Percentiles rank a stretch among this genome's conserved stretches.
Evolutionary conservation across 2,113 vertebrate genomes (phyloP).

Genomic region (Pao palembangensis): DNA sequence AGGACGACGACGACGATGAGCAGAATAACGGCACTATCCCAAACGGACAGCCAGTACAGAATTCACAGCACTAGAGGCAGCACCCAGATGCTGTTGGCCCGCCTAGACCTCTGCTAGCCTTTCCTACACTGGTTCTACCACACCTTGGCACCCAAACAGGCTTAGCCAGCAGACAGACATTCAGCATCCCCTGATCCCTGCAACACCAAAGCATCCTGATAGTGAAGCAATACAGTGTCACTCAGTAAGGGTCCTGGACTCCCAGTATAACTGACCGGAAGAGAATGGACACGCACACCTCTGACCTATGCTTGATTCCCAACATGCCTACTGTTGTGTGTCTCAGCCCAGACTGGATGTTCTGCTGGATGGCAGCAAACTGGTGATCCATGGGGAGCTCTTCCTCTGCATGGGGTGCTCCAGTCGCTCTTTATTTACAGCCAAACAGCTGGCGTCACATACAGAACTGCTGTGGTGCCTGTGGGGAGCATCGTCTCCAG

Average conservation of each 20-base stretch:
- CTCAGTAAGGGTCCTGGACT: slow-evolving; percentile 17
- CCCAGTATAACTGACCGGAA: slow-evolving; percentile 13
- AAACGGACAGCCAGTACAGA: slow-evolving; percentile 67
- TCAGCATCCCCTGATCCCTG: slow-evolving; percentile 11
- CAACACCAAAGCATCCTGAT: slow-evolving; percentile 46
- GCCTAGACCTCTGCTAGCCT: slow-evolving; percentile 1
- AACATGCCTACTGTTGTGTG: slow-evolving; percentile 18
- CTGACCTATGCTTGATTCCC: slow-evolving; percentile 4
- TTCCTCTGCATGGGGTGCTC: slow-evolving; percentile 23
- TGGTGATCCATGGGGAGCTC: slow-evolving; percentile 37
- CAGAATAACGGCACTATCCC: slow-evolving; percentile 71
- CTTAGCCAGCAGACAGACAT: slow-evolving; percentile 22
- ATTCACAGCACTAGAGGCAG: slow-evolving; percentile 66
- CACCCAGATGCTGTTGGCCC: background rate
- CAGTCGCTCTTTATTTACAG: slow-evolving; percentile 25
- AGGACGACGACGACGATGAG: slow-evolving; percentile 71
- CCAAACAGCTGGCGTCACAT: slow-evolving; percentile 49
- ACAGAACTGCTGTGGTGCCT: slow-evolving; percentile 50
- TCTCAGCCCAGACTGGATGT: slow-evolving; percentile 27
- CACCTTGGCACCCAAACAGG: slow-evolving; percentile 40
- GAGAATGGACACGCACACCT: slow-evolving; percentile 15
- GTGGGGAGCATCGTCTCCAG: slow-evolving; percentile 39
- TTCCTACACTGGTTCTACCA: slow-evolving; percentile 52
- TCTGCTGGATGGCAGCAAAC: slow-evolving; percentile 24
- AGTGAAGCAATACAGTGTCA: slow-evolving; percentile 34